Base-by-base conservation (phyloP, 2,888 invertebrate genomes). In the Dolichomitus sp. region DNA sequence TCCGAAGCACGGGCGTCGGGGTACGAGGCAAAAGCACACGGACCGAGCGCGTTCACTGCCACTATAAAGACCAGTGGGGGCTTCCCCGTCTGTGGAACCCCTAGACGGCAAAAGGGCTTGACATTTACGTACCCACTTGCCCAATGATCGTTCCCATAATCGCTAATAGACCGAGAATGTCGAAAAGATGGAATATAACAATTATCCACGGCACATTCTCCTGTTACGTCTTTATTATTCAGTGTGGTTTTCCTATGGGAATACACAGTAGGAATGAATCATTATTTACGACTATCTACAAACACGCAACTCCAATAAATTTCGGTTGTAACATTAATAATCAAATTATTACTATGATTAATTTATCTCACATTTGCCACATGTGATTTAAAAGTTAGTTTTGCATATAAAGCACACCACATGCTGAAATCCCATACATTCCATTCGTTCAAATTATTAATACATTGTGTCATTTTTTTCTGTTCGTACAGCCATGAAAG, bases 91-190 rank as follows among this genome's bases (percentile, higher is more conserved):
- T 76, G 78, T 63, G 74, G 81, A 83, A 88, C 87, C 89, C 90
- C 89, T 88, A 87, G 84, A 88, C 88, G 77, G 85, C 85, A 87
- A 89, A 90, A 90, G 89, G 89, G 88, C 89, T 90, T 87, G 90
- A 88, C 91, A 88, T 92, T 92, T 91, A 89, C 90, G 92, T 90
- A 88, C 89, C 89, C 88, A 88, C 88, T 90, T 89, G 83, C 85
- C 80, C 91, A 88, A 92, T 92, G 88, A 92, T 92, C 89, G 87
- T 90, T 90, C 83, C 76, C 87, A 86, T 88, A 86, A 90, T 88
- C 86, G 80, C 83, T 87, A 88, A 88, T 83, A 84, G 78, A 87
- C 85, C 84, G 84, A 84, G 76, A 83, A 85, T 85, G 85, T 81
- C 85, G 84, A 86, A 85, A 87, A 83, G 85, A 84, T 83, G 78